These are phyloP conservation scores for Teinopalpus imperialis DNA, from an alignment of 2,888 invertebrate species.

Conservation along the genomic window DNA sequence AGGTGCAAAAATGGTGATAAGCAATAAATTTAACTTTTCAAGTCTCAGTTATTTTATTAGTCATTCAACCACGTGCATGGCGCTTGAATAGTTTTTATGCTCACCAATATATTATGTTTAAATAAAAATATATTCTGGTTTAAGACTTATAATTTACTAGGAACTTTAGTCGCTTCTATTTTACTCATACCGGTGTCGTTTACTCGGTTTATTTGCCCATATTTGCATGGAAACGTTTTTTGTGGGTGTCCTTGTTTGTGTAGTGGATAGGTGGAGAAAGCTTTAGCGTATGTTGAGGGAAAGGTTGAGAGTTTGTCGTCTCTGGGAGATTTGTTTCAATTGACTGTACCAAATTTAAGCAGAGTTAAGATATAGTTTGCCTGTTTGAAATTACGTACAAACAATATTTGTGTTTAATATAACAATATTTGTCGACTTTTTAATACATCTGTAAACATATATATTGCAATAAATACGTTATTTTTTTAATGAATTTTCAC, in stretches of 20 bases:
- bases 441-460: too few species aligned
- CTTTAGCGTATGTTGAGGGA: conserved; percentile 54
- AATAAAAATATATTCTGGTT: too few species aligned
- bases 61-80: too few species aligned
- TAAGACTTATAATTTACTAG: too few species aligned
- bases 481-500: not conserved
- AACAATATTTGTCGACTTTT: too few species aligned
- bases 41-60: too few species aligned
- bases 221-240: conserved; percentile 82
- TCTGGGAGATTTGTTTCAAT: conserved; percentile 69
- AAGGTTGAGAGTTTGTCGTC: conserved; percentile 51
- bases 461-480: too few species aligned
- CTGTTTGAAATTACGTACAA: conserved; percentile 14
- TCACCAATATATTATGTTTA: too few species aligned
- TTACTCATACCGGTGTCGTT: conserved; percentile 52
- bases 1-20: too few species aligned
- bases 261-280: conserved; percentile 75
- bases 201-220: conserved; percentile 77
- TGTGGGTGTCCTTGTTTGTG: conserved; percentile 79
- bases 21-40: too few species aligned
- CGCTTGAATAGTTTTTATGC: too few species aligned
- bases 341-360: conserved; percentile 40
- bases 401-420: not conserved
- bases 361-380: conserved; percentile 18
- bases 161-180: conserved; percentile 33